Percentiles rank a stretch among this genome's conserved stretches.
Conservation (phyloP, 2,888 invertebrate species). For the Pristionchus exspectatus region DNA sequence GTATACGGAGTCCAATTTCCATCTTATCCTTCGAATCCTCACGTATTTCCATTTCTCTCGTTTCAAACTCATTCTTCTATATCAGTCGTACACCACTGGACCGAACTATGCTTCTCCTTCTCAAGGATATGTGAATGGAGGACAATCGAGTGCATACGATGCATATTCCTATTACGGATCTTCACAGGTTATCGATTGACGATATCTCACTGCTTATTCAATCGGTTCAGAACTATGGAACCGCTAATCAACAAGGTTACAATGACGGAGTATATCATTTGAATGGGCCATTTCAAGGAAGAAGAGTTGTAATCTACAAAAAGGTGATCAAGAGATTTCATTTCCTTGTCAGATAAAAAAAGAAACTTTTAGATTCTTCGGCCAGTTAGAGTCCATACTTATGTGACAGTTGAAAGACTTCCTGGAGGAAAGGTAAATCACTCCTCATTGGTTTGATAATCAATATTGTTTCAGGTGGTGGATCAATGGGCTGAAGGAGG, state of each 20-base stretch:
- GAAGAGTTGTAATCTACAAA: conserved; percentile 51
- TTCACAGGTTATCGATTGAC: background rate
- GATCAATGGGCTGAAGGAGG: conserved; percentile 53
- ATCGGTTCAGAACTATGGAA: background rate
- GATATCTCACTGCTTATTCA: background rate
- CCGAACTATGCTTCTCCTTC: background rate
- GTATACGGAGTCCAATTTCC: background rate
- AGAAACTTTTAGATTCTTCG: conserved; percentile 28
- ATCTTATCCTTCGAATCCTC: background rate
- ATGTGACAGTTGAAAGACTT: conserved; percentile 13
- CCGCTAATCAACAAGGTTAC: background rate
- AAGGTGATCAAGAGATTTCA: background rate
- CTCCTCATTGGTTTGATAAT: background rate
- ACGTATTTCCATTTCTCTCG: background rate
- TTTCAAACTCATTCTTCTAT: background rate
- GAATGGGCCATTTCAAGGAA: conserved; percentile 44
- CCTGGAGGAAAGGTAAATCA: conserved; percentile 41
- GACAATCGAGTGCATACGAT: background rate
- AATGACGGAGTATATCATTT: background rate
- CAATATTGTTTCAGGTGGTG: background rate
- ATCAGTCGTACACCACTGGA: background rate
- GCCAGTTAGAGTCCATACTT: conserved; percentile 41
- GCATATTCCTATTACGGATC: background rate
- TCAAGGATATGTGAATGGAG: background rate
- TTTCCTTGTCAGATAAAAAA: background rate